phyloP scores from a whole-genome alignment of 2,113 vertebrate genomes.

The Cacatua alba region DNA sequence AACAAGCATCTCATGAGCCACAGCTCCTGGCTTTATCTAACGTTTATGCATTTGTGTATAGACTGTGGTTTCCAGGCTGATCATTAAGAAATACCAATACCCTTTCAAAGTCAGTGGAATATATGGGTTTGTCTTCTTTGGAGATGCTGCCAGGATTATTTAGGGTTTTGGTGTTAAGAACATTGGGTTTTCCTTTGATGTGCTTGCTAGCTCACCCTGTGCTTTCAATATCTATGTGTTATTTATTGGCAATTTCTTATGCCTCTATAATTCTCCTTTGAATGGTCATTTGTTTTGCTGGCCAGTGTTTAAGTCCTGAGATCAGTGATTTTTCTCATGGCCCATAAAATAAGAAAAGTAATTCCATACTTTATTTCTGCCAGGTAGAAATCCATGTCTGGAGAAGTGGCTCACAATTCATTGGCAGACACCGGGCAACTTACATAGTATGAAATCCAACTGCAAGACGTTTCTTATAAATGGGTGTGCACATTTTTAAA shows the following conservation, averaged over 20 bases:
- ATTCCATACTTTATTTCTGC: constrained; percentile 8
- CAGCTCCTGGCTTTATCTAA: neutral
- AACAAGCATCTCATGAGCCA: neutral
- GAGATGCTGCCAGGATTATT: constrained; percentile 1
- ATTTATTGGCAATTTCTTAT: constrained; percentile 30
- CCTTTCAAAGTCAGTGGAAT: neutral
- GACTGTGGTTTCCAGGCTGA: neutral
- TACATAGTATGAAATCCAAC: neutral
- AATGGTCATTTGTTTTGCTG: constrained; percentile 39
- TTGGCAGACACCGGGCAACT: neutral
- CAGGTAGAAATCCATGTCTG: neutral
- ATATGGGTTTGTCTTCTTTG: neutral
- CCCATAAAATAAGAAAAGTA: neutral
- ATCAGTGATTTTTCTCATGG: constrained; percentile 21
- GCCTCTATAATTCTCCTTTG: constrained; percentile 34
- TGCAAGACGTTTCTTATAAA: neutral
- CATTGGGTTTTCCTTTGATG: neutral
- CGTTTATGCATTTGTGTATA: neutral
- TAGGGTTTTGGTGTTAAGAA: neutral
- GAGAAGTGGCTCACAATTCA: neutral
- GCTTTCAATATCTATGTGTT: neutral
- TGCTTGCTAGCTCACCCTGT: neutral
- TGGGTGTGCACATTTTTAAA: neutral
- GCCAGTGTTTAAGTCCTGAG: neutral
- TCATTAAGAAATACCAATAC: neutral